These are phyloP conservation scores for Pheosia tremula DNA, from an alignment of 2,888 invertebrate genomes.

Conservation along the genomic window DNA sequence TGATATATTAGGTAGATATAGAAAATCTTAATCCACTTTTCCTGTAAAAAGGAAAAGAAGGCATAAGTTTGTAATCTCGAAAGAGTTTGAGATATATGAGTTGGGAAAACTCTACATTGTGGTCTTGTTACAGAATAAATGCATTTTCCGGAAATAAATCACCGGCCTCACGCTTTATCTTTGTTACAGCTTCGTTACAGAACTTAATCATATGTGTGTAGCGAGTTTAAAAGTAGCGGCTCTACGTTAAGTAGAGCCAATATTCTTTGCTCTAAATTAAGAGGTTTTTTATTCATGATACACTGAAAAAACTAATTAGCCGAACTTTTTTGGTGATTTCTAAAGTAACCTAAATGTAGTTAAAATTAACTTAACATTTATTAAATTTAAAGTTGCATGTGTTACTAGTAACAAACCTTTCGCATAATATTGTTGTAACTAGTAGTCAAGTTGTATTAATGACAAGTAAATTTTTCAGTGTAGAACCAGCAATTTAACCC, in stretches of 20 bases:
- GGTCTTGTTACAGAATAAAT: constrained; percentile 42
- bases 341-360: too few relatives aligned
- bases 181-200: constrained; percentile 11
- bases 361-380: too few relatives aligned
- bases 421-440: too few relatives aligned
- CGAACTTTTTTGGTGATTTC: too few relatives aligned
- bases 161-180: constrained; percentile 25
- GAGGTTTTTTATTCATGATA: too few relatives aligned
- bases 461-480: too few relatives aligned
- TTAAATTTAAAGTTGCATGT: too few relatives aligned
- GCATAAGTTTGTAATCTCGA: constrained; percentile 69
- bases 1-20: constrained; percentile 76
- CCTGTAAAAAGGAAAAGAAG: constrained; percentile 66
- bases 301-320: too few relatives aligned
- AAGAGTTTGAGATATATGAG: constrained; percentile 67
- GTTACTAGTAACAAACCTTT: too few relatives aligned
- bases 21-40: constrained; percentile 80
- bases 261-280: too few relatives aligned
- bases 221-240: constrained; percentile 7
- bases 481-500: too few relatives aligned
- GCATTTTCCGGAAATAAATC: constrained; percentile 37
- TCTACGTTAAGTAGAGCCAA: not conserved
- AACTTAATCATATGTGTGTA: constrained; percentile 10
- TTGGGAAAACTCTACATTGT: constrained; percentile 51
- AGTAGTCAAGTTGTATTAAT: too few relatives aligned